Percentiles rank a stretch among this genome's conserved stretches.
Evolutionary conservation across 1,140 invertebrate species (phyloP).

Genomic region (Periplaneta americana): DNA sequence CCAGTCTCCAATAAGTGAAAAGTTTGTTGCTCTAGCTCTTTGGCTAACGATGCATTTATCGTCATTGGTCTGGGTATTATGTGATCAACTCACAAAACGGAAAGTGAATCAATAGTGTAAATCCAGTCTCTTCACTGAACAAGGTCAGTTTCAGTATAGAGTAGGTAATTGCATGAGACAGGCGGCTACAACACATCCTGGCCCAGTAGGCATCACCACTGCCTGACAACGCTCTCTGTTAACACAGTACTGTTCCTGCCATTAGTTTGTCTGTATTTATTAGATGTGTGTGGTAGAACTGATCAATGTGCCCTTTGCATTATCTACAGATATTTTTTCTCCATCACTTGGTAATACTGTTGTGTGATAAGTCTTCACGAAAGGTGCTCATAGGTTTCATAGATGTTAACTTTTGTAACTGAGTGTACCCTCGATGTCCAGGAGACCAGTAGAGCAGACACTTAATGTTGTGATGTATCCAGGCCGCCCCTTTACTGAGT

Average conservation of each 20-base stretch:
- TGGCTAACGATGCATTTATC: too few relatives aligned
- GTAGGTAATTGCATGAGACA: neutral
- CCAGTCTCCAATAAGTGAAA: too few relatives aligned
- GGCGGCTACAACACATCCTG: neutral
- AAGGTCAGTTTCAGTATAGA: too few relatives aligned
- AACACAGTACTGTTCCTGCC: neutral
- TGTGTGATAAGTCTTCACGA: neutral
- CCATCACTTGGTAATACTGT: neutral
- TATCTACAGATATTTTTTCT: neutral
- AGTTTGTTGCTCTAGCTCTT: too few relatives aligned
- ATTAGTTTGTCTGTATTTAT: neutral
- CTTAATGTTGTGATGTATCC: too few relatives aligned
- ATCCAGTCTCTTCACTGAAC: too few relatives aligned
- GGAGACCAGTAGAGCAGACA: too few relatives aligned
- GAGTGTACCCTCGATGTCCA: too few relatives aligned
- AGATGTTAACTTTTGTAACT: neutral
- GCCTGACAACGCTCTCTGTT: neutral
- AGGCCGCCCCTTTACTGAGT: too few relatives aligned
- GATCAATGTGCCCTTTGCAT: neutral
- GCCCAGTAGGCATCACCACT: neutral
- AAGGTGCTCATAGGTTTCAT: neutral
- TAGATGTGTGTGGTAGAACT: neutral
- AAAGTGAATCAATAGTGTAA: too few relatives aligned
- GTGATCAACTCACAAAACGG: too few relatives aligned
- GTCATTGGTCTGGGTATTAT: too few relatives aligned